Evolutionary conservation across 2,113 vertebrate species (phyloP), one percentile per base, ranked within the genome.

Genomic region (Tetrao urogallus): DNA sequence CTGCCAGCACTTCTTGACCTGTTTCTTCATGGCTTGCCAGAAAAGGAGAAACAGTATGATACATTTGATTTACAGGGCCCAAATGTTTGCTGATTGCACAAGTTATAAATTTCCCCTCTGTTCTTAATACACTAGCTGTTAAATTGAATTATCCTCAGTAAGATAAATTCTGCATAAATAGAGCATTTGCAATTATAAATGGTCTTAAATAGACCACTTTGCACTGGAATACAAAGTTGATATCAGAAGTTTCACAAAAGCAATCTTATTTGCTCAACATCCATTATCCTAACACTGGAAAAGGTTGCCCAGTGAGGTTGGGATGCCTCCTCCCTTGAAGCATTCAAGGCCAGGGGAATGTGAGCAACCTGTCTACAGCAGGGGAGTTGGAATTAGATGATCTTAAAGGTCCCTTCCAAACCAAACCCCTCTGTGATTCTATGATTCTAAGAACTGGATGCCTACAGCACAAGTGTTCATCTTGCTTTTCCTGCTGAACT

Each of bases 41-140:
- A 56, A 73, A 80, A 84, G 63, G 70, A 92, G 64, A 77, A 91
- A 69, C 13, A 76, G 60, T 30, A 50, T 32, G 70, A 90, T 67
- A n/a, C 36, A 58, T 89, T n/a, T 71, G 69, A 83, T 66, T 79
- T 67, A 89, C 16, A 89, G 34, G 9, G 52, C 79, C 88, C 40
- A 77, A 91, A 84, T 66, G 48, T 66, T 86, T 94, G 67, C 89
- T 97, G 79, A 93, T 70, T 54, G 16, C 19, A 57, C 22, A 94
- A 78, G 14, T 73, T 66, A 87, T 69, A 90, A 84, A 83, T 77
- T 69, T 52, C 43, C 52, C 54, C 63, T 76, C 30, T 77, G 65
- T 80, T 86, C 38, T 82, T 93, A 36, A 84, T 21, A 40, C 17
- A 34, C 40, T 86, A 69, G 32, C 88, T 36, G 52, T 24, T 94